Base-by-base conservation (phyloP, 1,140 invertebrate genomes). In the Sitobion miscanthi region DNA sequence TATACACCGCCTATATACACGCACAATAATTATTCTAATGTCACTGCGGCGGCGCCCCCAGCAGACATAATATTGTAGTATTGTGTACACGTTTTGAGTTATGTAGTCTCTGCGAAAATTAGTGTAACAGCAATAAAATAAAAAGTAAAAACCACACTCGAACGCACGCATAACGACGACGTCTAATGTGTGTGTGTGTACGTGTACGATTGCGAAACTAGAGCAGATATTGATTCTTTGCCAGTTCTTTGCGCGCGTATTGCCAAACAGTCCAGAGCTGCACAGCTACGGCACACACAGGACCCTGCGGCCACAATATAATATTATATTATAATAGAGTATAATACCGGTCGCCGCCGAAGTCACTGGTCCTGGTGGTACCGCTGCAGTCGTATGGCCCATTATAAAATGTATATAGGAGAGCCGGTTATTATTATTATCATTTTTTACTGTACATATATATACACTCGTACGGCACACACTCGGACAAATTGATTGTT, bases 401-500 rank as follows among this genome's bases (percentile, higher is more conserved):
- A 17, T 49, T 49, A 49, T 49, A 17, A 49, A 2, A 49, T 49
- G 17, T 49, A 49, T 17, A 49, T 17, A 49, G 35, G n/a, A 62
- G 35, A 90, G 54, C 88, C 35, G 38, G 88, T 90, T 62, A 38
- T 92, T 54, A 91, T 82, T 47, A 91, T 49, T 82, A 49, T 82
- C 77, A 90, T 35, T n/a, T 77, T 77, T 77, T 54, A 21, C 4
- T 21, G 21, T 54, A 54, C 52, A 5, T n/a, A 30, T 69, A 17
- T 9, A 9, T 82, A 91, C 47, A 38, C 17, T 30, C 42, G 49
- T 49, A 77, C 45, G 45, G 69, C n/a, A 62, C 54, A 62, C 38
- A 62, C 88, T 82, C 49, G 91, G 91, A 92, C 91, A 92, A 92
- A 92, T 92, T 85, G 91, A 92, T 85, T 92, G 91, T 85, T 83